Evolutionary conservation across 2,888 invertebrate genomes (phyloP), one percentile per base, ranked within the genome.

Genomic region (Drosophila formosana): DNA sequence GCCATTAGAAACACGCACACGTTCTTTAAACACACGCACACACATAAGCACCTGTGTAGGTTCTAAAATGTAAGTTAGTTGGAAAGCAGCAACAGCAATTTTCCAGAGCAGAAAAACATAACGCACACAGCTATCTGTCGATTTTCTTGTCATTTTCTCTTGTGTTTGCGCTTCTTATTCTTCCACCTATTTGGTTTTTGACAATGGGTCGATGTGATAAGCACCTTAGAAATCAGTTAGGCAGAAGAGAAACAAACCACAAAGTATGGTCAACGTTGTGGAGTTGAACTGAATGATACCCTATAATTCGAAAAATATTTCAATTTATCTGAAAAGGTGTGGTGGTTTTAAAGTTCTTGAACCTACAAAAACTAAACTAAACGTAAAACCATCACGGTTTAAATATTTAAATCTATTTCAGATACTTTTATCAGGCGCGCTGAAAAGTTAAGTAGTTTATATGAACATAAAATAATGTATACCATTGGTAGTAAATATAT

Each of bases 141-240:
- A 49, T 56, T 49, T 56, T 56, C 62, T 55, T 47, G 11, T 46
- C 51, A 53, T 76, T 50, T 47, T 47, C 47, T 39, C 47, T 57
- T 45, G 13, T 56, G 34, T 26, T 46, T 56, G 56, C 46, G 45
- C 45, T 56, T 56, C 46, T 56, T 56, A 45, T 72, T 71, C 68
- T 80, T 78, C 79, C 64, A 78, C 68, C 72, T 75, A 64, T 72
- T 80, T 80, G 72, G 69, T 69, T 77, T 75, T 66, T 72, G 53
- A 78, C 69, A 64, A 75, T 68, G 57, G 56, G 34, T 61, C 72
- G 61, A 64, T 60, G 57, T 60, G 71, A 65, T 76, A 78, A 78
- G 78, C 72, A 76, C 78, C 73, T 78, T 79, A 73, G 79, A 67
- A 76, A 66, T 80, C 69, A 79, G 74, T 80, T 78, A 60, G 62